A percentile compares a stretch with the other conserved stretches of the same genome.
phyloP scores from a whole-genome alignment of 2,113 vertebrate genomes.

The Ahaetulla prasina region DNA sequence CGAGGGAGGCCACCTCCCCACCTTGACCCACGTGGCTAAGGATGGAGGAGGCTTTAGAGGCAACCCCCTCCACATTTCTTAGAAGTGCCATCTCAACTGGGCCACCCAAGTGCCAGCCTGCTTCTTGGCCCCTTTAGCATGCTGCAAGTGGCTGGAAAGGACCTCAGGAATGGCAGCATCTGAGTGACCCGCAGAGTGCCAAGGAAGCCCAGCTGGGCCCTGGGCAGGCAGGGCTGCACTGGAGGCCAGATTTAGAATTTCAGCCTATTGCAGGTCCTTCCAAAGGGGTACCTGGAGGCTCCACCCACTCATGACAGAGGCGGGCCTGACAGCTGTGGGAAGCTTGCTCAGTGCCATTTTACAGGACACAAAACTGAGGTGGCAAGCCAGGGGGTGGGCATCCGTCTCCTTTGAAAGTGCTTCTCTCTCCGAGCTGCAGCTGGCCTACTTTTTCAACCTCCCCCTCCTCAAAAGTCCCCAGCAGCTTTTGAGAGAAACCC shows the following conservation, averaged over 20 bases:
- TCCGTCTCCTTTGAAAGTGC: neutral
- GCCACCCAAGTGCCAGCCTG: neutral
- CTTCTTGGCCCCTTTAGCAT: neutral
- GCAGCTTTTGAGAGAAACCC: neutral
- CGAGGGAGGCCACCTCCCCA: neutral
- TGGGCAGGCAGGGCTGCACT: neutral
- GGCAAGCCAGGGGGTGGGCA: too few species aligned
- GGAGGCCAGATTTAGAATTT: neutral
- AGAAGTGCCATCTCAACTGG: neutral
- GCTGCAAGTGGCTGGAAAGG: neutral
- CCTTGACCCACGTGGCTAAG: neutral
- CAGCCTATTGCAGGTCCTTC: neutral
- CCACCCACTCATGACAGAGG: neutral
- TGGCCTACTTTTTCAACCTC: neutral
- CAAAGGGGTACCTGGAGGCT: neutral
- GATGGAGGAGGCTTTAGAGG: neutral
- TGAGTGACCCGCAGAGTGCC: neutral
- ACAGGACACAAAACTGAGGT: neutral
- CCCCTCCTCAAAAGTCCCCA: neutral
- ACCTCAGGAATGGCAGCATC: too few species aligned
- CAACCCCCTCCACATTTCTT: neutral
- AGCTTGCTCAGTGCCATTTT: neutral
- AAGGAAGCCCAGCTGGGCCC: neutral
- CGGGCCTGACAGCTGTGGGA: neutral
- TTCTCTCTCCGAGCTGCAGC: too few species aligned